phyloP scores from a whole-genome alignment of 2,113 vertebrate species.

The Petromus typicus region DNA sequence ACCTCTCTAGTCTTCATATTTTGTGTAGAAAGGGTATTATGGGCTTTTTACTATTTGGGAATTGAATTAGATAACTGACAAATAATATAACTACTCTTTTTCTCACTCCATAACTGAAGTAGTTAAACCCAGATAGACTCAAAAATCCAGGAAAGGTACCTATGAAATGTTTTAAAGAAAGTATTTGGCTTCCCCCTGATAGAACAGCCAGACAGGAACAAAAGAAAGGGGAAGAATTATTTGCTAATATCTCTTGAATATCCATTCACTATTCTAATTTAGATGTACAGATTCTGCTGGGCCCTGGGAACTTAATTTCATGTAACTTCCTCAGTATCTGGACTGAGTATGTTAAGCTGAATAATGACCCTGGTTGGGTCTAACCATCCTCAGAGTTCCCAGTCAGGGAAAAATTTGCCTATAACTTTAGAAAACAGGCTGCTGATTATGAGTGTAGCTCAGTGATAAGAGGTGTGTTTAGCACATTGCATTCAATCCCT shows the following conservation, averaged over 20 bases:
- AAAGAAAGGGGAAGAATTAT: not conserved
- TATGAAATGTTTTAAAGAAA: not conserved
- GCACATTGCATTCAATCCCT: not conserved
- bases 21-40: not conserved
- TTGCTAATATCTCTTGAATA: not conserved
- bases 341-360: not conserved
- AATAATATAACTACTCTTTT: not conserved
- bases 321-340: not conserved
- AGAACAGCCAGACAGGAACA: not conserved
- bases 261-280: not conserved
- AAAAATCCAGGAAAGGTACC: not conserved
- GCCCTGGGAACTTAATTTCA: not conserved
- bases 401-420: not conserved
- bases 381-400: not conserved
- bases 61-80: not conserved
- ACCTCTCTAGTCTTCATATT: not conserved
- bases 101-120: not conserved
- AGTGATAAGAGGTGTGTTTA: not conserved
- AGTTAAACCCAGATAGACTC: not conserved
- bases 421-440: not conserved
- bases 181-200: not conserved
- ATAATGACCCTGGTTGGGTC: not conserved
- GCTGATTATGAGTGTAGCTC: not conserved
- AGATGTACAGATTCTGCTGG: not conserved
- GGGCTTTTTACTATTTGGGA: conserved; percentile 8